Percentiles rank a stretch among this genome's conserved stretches.
These are phyloP conservation scores for Stichodactyla mertensii DNA, from an alignment of 64 coral and sea anemone genomes.

Conservation along the genomic window DNA sequence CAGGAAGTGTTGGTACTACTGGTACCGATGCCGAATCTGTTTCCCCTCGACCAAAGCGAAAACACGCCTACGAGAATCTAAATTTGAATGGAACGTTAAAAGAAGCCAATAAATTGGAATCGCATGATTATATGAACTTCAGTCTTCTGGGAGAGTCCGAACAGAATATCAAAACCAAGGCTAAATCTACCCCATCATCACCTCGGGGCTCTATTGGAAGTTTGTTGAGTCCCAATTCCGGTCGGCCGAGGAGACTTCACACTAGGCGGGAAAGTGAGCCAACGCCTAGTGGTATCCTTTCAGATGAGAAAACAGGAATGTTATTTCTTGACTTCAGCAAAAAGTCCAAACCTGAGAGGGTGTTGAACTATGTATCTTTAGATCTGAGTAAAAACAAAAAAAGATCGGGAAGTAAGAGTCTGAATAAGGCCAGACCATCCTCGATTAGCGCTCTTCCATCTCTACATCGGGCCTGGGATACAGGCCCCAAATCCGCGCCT, in stretches of 20 bases:
- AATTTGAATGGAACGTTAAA: slow-evolving; percentile 42
- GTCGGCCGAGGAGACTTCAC: background rate
- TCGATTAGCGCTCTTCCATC: slow-evolving; percentile 20
- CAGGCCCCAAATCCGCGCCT: slow-evolving; percentile 43
- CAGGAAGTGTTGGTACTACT: background rate
- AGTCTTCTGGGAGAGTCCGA: background rate
- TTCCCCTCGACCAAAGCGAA: background rate
- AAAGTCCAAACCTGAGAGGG: background rate
- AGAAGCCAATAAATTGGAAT: slow-evolving; percentile 23
- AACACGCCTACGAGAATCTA: slow-evolving; percentile 63
- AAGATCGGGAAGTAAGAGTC: background rate
- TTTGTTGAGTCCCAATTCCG: background rate
- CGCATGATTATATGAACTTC: slow-evolving; percentile 73
- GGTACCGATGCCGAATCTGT: background rate
- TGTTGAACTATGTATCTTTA: slow-evolving; percentile 66
- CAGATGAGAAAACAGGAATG: slow-evolving; percentile 19
- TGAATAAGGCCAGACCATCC: background rate
- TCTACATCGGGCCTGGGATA: background rate
- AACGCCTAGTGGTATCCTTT: background rate
- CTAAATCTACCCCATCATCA: background rate
- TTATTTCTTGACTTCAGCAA: slow-evolving; percentile 9
- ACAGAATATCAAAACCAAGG: background rate
- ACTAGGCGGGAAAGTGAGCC: slow-evolving; percentile 48
- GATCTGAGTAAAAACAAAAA: slow-evolving; percentile 43
- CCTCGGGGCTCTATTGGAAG: background rate